Percentiles rank a stretch among this genome's conserved stretches.
phyloP scores from a whole-genome alignment of 2,888 invertebrate species.

The Hypolimnas misippus region DNA sequence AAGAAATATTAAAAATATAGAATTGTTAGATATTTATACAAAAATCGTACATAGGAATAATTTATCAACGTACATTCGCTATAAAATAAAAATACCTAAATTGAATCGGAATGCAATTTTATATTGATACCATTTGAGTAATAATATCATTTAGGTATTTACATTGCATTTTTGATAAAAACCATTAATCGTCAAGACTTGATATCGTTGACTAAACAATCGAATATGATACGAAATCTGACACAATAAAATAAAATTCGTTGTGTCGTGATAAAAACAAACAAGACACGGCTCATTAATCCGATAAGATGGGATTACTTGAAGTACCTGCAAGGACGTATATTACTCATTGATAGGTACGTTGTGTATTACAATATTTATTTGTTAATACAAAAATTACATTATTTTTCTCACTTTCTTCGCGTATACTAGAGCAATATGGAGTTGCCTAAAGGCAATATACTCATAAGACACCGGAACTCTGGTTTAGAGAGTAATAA shows the following conservation, averaged over 20 bases:
- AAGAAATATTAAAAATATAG: no score
- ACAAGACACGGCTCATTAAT: not conserved
- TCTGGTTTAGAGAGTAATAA: no score
- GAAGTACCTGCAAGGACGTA: slow-evolving; percentile 11
- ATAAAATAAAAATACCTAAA: no score
- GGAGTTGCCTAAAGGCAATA: no score
- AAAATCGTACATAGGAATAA: no score
- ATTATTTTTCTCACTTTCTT: no score
- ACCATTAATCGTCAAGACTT: not conserved
- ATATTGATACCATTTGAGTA: not conserved
- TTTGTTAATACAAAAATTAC: not conserved
- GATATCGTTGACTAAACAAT: not conserved
- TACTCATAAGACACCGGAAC: no score
- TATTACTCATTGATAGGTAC: not conserved
- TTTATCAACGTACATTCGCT: no score
- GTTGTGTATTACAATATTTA: not conserved
- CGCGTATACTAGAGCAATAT: no score
- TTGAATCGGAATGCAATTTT: not conserved
- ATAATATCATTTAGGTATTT: slow-evolving; percentile 3
- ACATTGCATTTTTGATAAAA: slow-evolving; percentile 15
- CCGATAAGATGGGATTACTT: slow-evolving; percentile 7
- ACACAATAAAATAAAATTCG: slow-evolving; percentile 3
- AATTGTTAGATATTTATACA: no score
- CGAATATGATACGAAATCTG: slow-evolving; percentile 5
- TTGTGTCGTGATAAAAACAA: not conserved